Conservation (phyloP, 2,113 vertebrate genomes). For the Cepphus grylle region DNA sequence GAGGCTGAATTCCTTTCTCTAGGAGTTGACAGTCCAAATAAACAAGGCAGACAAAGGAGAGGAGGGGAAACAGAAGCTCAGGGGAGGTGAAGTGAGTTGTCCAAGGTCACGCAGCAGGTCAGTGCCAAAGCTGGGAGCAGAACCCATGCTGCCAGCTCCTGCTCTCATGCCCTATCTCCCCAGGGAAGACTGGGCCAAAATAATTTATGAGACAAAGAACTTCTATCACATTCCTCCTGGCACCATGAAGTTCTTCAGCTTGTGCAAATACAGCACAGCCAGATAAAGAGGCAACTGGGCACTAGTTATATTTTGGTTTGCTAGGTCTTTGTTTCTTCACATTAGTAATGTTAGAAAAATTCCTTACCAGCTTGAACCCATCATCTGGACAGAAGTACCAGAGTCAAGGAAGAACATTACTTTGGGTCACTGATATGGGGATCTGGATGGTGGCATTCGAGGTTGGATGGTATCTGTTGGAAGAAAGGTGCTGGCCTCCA, state of each 20-base stretch:
- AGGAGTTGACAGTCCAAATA: slow-evolving; percentile 62
- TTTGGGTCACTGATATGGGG: background rate
- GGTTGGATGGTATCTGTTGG: background rate
- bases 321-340: slow-evolving; percentile 14
- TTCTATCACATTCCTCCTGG: slow-evolving; percentile 31
- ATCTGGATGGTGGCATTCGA: background rate
- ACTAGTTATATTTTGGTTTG: slow-evolving; percentile 8
- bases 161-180: background rate
- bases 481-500: background rate
- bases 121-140: slow-evolving; percentile 59
- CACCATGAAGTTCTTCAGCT: slow-evolving; percentile 17
- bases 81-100: slow-evolving; percentile 56
- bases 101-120: slow-evolving; percentile 53
- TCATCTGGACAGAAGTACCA: background rate
- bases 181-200: slow-evolving; percentile 3
- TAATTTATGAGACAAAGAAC: slow-evolving; percentile 50
- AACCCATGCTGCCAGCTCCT: slow-evolving; percentile 40
- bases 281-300: slow-evolving; percentile 31
- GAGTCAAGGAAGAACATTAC: background rate
- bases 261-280: slow-evolving; percentile 40
- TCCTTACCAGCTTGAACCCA: background rate
- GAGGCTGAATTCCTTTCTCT: slow-evolving; percentile 57
- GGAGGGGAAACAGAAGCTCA: slow-evolving; percentile 62
- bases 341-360: background rate
- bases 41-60: slow-evolving; percentile 63